A percentile compares a stretch with the other conserved stretches of the same genome.
Conservation (phyloP, 2,888 invertebrate genomes). For the Drosophila kambysellisi region DNA sequence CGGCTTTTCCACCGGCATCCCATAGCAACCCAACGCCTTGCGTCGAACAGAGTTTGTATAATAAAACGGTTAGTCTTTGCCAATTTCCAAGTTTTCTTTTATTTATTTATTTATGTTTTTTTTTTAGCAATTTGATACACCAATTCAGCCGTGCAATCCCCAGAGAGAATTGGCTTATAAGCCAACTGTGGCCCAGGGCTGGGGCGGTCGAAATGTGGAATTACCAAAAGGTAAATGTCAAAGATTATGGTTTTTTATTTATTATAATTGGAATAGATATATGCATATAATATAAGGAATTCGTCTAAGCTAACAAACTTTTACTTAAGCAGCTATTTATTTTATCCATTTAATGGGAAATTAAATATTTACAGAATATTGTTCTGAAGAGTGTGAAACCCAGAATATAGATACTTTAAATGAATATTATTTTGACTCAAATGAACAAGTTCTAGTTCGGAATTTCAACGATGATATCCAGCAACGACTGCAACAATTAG, state of each 20-base stretch:
- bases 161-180: conserved; percentile 84
- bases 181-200: conserved; percentile 84
- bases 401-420: conserved; percentile 2
- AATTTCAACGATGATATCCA: conserved; percentile 51
- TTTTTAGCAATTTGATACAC: conserved; percentile 19
- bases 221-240: conserved; percentile 82
- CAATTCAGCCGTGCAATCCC: conserved; percentile 52
- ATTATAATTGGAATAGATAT: background rate
- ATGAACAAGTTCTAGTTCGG: conserved; percentile 3
- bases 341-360: background rate
- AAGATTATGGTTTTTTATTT: background rate
- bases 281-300: background rate
- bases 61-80: conserved; percentile 29
- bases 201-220: conserved; percentile 83
- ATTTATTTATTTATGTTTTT: background rate
- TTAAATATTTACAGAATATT: conserved; percentile 55
- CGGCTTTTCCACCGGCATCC: background rate
- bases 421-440: conserved; percentile 5
- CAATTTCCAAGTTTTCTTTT: background rate
- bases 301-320: background rate
- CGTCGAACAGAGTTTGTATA: conserved; percentile 14
- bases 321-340: background rate
- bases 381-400: conserved; percentile 8
- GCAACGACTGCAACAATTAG: conserved; percentile 65
- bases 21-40: background rate